A percentile compares a stretch with the other conserved stretches of the same genome.
Conservation (phyloP, 2,888 invertebrate genomes). For the Crematogaster levior region DNA sequence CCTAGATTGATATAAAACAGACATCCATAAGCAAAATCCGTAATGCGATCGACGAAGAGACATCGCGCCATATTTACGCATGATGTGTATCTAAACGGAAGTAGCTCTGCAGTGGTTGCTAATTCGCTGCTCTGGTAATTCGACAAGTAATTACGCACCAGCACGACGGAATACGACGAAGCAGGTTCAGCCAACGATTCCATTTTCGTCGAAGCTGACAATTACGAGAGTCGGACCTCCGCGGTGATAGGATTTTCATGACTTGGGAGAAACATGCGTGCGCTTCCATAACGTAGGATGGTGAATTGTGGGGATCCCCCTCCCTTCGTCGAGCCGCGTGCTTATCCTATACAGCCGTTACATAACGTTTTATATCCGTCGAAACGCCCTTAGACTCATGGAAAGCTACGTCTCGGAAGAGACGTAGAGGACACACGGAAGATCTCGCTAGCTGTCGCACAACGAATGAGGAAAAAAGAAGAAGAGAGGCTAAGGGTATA, state of each 20-base stretch:
- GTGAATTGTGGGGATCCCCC: constrained; percentile 52
- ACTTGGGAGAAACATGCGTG: constrained; percentile 59
- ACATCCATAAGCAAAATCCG: not conserved
- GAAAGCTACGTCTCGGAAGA: constrained; percentile 52
- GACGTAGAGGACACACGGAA: not conserved
- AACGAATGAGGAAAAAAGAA: constrained; percentile 7
- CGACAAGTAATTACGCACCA: constrained; percentile 54
- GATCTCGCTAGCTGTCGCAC: constrained; percentile 7
- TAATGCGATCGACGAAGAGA: constrained; percentile 18
- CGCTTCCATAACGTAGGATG: constrained; percentile 48
- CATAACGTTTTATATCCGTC: constrained; percentile 60
- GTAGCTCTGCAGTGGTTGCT: constrained; percentile 35
- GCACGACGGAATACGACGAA: not conserved
- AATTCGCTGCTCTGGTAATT: constrained; percentile 72
- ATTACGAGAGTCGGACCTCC: constrained; percentile 65
- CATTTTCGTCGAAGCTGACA: constrained; percentile 74
- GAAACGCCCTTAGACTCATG: constrained; percentile 78
- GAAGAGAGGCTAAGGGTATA: not conserved
- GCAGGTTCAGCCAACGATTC: constrained; percentile 45
- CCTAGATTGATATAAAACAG: not conserved
- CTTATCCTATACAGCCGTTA: constrained; percentile 47
- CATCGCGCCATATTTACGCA: not conserved
- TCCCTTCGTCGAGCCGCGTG: constrained; percentile 48
- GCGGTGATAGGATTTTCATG: constrained; percentile 76
- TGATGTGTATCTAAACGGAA: constrained; percentile 17